Evolutionary conservation across 2,888 invertebrate species (phyloP).

Genomic region (Operophtera brumata): DNA sequence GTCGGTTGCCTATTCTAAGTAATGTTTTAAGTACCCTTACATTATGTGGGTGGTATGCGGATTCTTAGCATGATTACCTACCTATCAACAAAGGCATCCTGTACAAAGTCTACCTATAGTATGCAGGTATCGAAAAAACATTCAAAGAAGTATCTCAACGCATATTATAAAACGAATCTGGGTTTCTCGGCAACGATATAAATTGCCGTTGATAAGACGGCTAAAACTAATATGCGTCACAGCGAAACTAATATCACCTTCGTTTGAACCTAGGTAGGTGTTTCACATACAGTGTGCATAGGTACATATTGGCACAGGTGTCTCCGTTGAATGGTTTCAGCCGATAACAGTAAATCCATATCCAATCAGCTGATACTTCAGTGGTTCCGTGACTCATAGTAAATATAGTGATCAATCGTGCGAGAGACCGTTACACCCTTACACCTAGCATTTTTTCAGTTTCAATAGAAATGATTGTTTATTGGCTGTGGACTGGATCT

Average conservation of each 20-base stretch:
- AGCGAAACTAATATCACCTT: conserved; percentile 7
- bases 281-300: background rate
- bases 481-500: background rate
- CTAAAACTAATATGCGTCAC: background rate
- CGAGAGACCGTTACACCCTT: background rate
- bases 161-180: background rate
- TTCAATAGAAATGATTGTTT: background rate
- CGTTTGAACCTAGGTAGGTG: background rate
- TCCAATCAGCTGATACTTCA: conserved; percentile 11
- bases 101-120: too few species aligned
- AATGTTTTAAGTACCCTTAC: background rate
- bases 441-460: background rate
- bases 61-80: background rate
- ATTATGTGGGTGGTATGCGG: background rate
- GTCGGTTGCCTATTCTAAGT: conserved; percentile 5
- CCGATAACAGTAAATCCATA: conserved; percentile 11
- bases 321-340: conserved; percentile 7
- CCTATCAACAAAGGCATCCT: background rate
- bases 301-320: conserved; percentile 17
- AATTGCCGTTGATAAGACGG: background rate
- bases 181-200: background rate
- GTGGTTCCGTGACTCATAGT: conserved; percentile 9
- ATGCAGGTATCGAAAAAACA: background rate
- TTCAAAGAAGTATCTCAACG: background rate
- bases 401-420: background rate